These are phyloP conservation scores for Miltochrista miniata DNA, from an alignment of 2,888 invertebrate species.

Conservation along the genomic window DNA sequence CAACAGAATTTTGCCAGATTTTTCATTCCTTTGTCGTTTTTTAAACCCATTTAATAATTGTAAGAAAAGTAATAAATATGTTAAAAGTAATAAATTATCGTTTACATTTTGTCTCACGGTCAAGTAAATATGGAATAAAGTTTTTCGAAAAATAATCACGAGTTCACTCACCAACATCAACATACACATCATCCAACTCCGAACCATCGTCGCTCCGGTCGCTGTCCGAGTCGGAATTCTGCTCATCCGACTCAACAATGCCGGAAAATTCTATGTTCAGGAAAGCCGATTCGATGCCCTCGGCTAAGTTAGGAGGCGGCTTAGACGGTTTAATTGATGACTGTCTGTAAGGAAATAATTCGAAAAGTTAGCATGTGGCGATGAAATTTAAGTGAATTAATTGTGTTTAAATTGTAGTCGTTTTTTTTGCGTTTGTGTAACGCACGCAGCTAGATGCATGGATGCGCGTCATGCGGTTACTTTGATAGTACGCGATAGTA, in stretches of 20 bases:
- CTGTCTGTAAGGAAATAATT: conserved; percentile 55
- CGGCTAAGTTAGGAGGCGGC: conserved; percentile 71
- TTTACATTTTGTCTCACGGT: neutral
- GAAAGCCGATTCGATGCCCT: conserved; percentile 79
- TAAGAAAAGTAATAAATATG: too few species aligned
- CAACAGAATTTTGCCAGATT: too few species aligned
- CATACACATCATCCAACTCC: conserved; percentile 74
- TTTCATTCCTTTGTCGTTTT: too few species aligned
- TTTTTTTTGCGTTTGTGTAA: too few species aligned
- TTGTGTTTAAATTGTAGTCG: too few species aligned
- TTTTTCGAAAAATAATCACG: neutral
- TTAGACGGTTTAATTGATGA: conserved; percentile 70
- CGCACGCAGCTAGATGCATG: too few species aligned
- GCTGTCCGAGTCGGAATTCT: conserved; percentile 65
- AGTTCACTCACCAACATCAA: conserved; percentile 68
- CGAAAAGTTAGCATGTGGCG: neutral
- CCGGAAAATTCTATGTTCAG: conserved; percentile 81
- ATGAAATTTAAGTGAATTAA: too few species aligned
- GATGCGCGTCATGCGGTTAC: too few species aligned
- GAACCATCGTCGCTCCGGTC: conserved; percentile 71
- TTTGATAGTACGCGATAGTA: too few species aligned
- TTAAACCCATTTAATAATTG: too few species aligned
- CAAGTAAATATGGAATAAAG: too few species aligned
- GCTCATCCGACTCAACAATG: conserved; percentile 77
- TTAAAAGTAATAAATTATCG: neutral